Evolutionary conservation across 2,888 invertebrate species (phyloP).

Genomic region (Alloscopus bannaensis): DNA sequence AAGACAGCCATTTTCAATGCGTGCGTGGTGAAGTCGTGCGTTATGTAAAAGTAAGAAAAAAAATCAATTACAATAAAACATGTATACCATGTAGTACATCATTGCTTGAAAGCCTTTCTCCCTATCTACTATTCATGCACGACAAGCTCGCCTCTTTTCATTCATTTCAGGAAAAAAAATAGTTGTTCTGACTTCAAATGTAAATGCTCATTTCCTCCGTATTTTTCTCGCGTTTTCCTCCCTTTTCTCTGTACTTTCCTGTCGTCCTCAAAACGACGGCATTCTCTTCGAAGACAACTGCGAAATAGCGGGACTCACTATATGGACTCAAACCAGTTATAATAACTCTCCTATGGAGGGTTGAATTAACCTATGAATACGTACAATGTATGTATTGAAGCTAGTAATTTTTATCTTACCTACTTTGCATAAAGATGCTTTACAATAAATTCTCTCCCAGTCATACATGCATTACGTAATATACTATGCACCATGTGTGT

Average conservation of each 20-base stretch:
- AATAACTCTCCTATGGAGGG: neutral
- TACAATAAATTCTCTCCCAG: constrained; percentile 26
- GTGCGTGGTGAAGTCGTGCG: constrained; percentile 3
- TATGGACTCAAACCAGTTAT: neutral
- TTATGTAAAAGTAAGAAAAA: too few relatives aligned
- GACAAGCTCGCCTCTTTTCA: constrained; percentile 2
- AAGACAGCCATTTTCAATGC: neutral
- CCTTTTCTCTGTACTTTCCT: constrained; percentile 4
- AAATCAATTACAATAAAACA: too few relatives aligned
- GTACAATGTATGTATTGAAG: neutral
- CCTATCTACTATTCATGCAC: too few relatives aligned
- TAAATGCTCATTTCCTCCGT: constrained; percentile 28
- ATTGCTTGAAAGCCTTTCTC: too few relatives aligned
- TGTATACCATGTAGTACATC: too few relatives aligned
- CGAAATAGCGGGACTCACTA: too few relatives aligned
- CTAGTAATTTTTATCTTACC: constrained; percentile 54
- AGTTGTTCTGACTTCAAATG: constrained; percentile 14
- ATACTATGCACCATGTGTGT: neutral
- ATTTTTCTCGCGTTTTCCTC: constrained; percentile 25
- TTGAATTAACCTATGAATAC: too few relatives aligned
- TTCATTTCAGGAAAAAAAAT: constrained; percentile 5
- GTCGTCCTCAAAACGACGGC: neutral
- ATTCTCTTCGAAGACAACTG: too few relatives aligned
- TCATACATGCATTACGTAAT: neutral
- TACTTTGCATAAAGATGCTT: constrained; percentile 52